These are phyloP conservation scores for Polymixis lichenea DNA, from an alignment of 2,888 invertebrate genomes.

Conservation along the genomic window DNA sequence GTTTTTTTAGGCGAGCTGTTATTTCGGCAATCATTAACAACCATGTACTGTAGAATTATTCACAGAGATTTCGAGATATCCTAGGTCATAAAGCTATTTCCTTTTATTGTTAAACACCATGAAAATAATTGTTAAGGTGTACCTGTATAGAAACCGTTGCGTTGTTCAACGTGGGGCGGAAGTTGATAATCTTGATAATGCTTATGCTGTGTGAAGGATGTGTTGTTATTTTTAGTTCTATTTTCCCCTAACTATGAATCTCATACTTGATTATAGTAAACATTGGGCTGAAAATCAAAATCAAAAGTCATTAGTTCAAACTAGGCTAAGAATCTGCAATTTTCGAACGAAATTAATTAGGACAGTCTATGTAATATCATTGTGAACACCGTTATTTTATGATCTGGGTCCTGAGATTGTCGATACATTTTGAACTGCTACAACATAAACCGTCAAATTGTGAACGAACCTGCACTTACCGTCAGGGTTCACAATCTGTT, in stretches of 20 bases:
- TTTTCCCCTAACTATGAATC: not conserved
- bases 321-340: too few species aligned
- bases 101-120: slow-evolving; percentile 42
- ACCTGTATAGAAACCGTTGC: slow-evolving; percentile 1
- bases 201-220: not conserved
- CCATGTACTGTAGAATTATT: slow-evolving; percentile 8
- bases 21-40: slow-evolving; percentile 1
- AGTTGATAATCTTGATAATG: slow-evolving; percentile 8
- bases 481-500: too few species aligned
- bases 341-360: too few species aligned
- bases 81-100: slow-evolving; percentile 37
- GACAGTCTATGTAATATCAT: too few species aligned
- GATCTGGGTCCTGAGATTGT: too few species aligned
- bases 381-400: too few species aligned
- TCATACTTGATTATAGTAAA: not conserved
- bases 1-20: not conserved
- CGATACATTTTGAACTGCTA: too few species aligned
- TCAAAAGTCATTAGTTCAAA: too few species aligned
- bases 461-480: too few species aligned
- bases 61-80: slow-evolving; percentile 32
- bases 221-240: not conserved
- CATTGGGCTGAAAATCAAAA: too few species aligned
- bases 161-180: slow-evolving; percentile 16
- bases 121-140: slow-evolving; percentile 23
- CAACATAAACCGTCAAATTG: too few species aligned